Percentiles rank a stretch among this genome's conserved stretches.
These are phyloP conservation scores for Nineta flava DNA, from an alignment of 2,888 invertebrate genomes.

Conservation along the genomic window DNA sequence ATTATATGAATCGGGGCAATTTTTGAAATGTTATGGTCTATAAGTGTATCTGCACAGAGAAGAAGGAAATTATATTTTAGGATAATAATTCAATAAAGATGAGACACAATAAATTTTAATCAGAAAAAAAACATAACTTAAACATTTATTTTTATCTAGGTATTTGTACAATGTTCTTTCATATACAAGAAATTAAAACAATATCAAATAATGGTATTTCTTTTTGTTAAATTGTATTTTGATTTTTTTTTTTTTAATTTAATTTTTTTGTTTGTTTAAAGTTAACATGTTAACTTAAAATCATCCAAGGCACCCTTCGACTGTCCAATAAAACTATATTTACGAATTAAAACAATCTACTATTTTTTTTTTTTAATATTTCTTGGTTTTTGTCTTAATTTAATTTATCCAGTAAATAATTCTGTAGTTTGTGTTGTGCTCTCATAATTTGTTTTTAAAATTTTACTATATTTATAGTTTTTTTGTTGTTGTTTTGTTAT, in stretches of 20 bases:
- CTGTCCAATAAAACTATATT: constrained; percentile 6
- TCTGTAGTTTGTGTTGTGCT: not conserved
- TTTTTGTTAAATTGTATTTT: constrained; percentile 9
- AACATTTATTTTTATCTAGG: constrained; percentile 5
- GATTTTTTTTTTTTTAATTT: constrained; percentile 20
- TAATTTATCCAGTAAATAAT: not conserved
- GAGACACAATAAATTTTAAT: too few relatives aligned
- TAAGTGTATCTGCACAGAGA: too few relatives aligned
- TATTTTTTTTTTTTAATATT: not conserved
- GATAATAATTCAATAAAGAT: too few relatives aligned
- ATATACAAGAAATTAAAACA: constrained; percentile 2
- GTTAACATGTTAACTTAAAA: constrained; percentile 23
- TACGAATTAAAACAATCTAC: constrained; percentile 7
- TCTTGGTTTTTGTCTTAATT: too few relatives aligned
- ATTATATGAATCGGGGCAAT: too few relatives aligned
- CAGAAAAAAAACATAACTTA: constrained; percentile 4
- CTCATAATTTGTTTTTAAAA: not conserved
- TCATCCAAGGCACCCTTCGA: constrained; percentile 30
- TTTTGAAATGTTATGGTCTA: too few relatives aligned
- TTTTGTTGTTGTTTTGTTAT: too few relatives aligned
- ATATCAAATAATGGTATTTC: constrained; percentile 5
- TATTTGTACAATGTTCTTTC: constrained; percentile 5
- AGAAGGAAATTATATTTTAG: too few relatives aligned
- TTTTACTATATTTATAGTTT: too few relatives aligned
- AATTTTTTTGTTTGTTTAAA: constrained; percentile 18